phyloP scores from a whole-genome alignment of 2,797 vertebrate species.

The Perodicticus potto region DNA sequence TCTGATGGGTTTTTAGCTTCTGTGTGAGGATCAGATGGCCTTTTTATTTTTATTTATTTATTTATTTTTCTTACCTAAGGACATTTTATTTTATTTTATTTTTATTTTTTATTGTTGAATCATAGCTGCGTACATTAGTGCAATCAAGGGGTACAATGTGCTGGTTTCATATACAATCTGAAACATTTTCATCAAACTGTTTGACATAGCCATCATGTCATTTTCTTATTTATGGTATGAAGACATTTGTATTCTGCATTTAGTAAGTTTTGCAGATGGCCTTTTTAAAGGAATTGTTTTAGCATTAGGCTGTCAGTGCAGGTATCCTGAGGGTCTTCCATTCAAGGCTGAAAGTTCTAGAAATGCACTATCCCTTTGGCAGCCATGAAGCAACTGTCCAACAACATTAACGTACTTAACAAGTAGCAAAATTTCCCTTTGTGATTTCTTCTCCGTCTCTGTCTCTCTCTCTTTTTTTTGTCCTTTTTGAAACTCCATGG shows the following conservation, averaged over 20 bases:
- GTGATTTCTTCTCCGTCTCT: neutral
- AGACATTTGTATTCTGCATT: too few relatives aligned
- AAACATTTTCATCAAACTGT: too few relatives aligned
- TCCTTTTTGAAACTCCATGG: constrained; percentile 23
- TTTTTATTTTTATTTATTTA: neutral
- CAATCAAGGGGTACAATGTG: too few relatives aligned
- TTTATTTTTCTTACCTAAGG: too few relatives aligned
- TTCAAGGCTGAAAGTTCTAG: constrained; percentile 28
- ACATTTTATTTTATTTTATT: too few relatives aligned
- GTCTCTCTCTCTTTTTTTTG: too few relatives aligned
- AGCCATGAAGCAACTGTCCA: neutral
- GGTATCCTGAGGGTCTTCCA: constrained; percentile 67
- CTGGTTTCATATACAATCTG: too few relatives aligned
- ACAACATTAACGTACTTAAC: constrained; percentile 14
- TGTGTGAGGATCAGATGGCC: constrained; percentile 55
- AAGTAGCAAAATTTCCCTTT: constrained; percentile 33
- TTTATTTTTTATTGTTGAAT: too few relatives aligned
- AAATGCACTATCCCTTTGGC: constrained; percentile 9
- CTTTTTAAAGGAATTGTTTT: constrained; percentile 74
- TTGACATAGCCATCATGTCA: too few relatives aligned
- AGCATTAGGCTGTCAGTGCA: constrained; percentile 65
- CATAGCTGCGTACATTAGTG: too few relatives aligned
- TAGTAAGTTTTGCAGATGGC: neutral
- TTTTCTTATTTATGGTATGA: too few relatives aligned
- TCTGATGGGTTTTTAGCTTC: constrained; percentile 77